A percentile compares a stretch with the other conserved stretches of the same genome.
Conservation (phyloP, 2,888 invertebrate genomes). For the Eupsilia transversa region DNA sequence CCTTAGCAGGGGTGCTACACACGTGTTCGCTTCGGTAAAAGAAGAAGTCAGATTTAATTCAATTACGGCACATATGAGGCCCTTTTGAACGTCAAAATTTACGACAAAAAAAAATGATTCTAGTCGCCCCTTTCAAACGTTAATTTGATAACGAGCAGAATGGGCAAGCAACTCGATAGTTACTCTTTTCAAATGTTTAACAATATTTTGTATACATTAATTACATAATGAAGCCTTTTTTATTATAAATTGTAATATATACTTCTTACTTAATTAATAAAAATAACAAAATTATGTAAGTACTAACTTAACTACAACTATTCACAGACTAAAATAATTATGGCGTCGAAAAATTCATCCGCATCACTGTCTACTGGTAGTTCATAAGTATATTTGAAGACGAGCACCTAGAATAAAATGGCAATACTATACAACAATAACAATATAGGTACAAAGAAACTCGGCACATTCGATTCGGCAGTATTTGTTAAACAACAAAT, state of each 20-base stretch:
- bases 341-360: too few relatives aligned
- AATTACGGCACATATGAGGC: not conserved
- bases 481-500: not conserved
- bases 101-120: not conserved
- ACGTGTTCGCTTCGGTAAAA: not conserved
- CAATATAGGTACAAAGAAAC: too few relatives aligned
- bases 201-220: not conserved
- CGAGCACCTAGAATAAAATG: too few relatives aligned
- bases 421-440: not conserved
- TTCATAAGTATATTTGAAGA: too few relatives aligned
- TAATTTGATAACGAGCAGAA: not conserved
- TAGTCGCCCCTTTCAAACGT: not conserved
- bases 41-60: not conserved
- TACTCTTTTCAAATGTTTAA: not conserved
- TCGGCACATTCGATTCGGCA: not conserved
- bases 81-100: too few relatives aligned
- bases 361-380: too few relatives aligned
- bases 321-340: too few relatives aligned
- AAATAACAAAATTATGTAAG: too few relatives aligned
- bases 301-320: too few relatives aligned
- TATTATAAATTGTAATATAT: too few relatives aligned
- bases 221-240: too few relatives aligned
- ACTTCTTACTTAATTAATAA: too few relatives aligned
- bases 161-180: not conserved
- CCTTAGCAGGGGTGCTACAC: not conserved